A percentile compares a stretch with the other conserved stretches of the same genome.
phyloP scores from a whole-genome alignment of 2,888 invertebrate species.

The Sclerodermus sp. region DNA sequence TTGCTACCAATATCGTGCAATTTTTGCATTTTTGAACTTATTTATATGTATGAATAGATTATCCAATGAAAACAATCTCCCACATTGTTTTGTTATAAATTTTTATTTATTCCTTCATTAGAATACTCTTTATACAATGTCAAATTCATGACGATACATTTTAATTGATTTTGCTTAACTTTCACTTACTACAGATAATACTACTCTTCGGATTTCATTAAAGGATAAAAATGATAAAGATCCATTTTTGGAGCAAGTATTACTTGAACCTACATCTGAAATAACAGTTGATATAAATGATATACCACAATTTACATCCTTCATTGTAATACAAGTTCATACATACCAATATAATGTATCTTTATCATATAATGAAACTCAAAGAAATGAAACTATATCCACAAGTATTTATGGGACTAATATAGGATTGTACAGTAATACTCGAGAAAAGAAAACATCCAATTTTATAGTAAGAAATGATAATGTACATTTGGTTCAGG shows the following conservation, averaged over 20 bases:
- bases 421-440: slow-evolving; percentile 61
- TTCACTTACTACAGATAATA: no score
- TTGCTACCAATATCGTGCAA: no score
- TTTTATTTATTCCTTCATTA: no score
- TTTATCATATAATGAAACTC: slow-evolving; percentile 58
- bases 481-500: slow-evolving; percentile 49
- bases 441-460: slow-evolving; percentile 32
- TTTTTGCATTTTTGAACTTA: no score
- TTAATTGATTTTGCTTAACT: no score
- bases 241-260: slow-evolving; percentile 37
- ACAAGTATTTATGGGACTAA: slow-evolving; percentile 63
- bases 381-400: slow-evolving; percentile 14
- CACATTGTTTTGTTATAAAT: no score
- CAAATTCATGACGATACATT: no score
- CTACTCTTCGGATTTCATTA: no score
- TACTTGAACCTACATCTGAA: slow-evolving; percentile 27
- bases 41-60: no score
- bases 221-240: slow-evolving; percentile 32
- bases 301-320: slow-evolving; percentile 59
- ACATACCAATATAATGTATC: slow-evolving; percentile 63
- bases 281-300: slow-evolving; percentile 57
- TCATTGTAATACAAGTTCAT: slow-evolving; percentile 69
- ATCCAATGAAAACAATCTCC: no score
- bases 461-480: slow-evolving; percentile 59
- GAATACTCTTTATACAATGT: no score